A percentile compares a stretch with the other conserved stretches of the same genome.
Evolutionary conservation across 1,140 invertebrate genomes (phyloP).

Genomic region (Calliopsis andreniformis): DNA sequence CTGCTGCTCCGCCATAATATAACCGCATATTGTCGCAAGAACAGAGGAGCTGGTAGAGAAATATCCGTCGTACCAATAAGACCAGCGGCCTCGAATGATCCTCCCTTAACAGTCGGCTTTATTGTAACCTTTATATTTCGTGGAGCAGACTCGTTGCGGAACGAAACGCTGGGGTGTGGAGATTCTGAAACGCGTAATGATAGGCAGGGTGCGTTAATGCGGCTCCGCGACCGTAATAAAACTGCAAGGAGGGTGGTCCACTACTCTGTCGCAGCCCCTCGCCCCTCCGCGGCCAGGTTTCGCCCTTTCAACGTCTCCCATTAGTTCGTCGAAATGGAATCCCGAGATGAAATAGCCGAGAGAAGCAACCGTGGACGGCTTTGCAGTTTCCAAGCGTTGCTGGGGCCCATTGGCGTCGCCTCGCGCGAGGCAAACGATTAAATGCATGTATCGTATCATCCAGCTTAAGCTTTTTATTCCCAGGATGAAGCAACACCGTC

Average conservation of each 20-base stretch:
- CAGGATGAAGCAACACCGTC: not conserved
- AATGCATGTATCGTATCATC: too few species aligned
- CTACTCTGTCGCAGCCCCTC: not conserved
- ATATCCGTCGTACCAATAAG: constrained; percentile 9
- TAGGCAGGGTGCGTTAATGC: constrained; percentile 60
- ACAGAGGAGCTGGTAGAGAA: not conserved
- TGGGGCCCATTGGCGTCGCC: constrained; percentile 15
- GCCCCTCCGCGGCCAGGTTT: not conserved
- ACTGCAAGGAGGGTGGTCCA: constrained; percentile 31
- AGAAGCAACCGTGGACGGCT: constrained; percentile 23
- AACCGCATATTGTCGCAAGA: not conserved
- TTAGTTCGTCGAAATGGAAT: constrained; percentile 52
- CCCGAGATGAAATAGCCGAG: not conserved
- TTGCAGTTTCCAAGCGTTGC: constrained; percentile 13
- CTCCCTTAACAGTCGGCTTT: constrained; percentile 26
- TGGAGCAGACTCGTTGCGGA: constrained; percentile 21
- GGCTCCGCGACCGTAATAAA: constrained; percentile 56
- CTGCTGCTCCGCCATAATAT: not conserved
- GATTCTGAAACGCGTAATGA: constrained; percentile 44
- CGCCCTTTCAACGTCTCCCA: constrained; percentile 35
- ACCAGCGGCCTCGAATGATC: not conserved
- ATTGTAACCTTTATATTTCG: constrained; percentile 45
- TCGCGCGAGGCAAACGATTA: not conserved
- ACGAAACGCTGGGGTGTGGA: constrained; percentile 22
- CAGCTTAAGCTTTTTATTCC: not conserved